Evolutionary conservation across 2,113 vertebrate genomes (phyloP).

Genomic region (Anhinga anhinga): DNA sequence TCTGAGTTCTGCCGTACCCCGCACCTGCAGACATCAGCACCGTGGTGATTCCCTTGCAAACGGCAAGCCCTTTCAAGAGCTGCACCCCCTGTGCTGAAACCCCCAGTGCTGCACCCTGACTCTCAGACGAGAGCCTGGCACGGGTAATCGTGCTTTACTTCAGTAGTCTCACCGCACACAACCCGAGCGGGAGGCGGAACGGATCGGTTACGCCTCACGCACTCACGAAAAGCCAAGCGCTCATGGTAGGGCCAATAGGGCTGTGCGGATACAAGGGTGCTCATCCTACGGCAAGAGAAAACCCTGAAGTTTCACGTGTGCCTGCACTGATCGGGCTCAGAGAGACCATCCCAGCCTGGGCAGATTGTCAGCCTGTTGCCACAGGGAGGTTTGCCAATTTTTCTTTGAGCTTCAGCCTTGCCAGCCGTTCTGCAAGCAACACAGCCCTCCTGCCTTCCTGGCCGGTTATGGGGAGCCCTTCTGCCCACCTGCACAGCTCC

Average conservation of each 20-base stretch:
- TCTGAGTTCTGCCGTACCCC: neutral
- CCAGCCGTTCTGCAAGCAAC: neutral
- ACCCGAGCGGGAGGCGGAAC: neutral
- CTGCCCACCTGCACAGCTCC: neutral
- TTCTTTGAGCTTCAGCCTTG: neutral
- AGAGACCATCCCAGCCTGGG: neutral
- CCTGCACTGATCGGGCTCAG: neutral
- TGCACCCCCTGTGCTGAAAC: too few relatives aligned
- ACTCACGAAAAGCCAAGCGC: neutral
- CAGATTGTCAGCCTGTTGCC: neutral
- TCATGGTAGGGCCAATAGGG: neutral
- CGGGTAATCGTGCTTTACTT: rapidly evolving
- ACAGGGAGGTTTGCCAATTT: neutral
- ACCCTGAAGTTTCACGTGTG: neutral
- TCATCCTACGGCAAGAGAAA: neutral
- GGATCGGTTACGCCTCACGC: too few relatives aligned
- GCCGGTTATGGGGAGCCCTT: neutral
- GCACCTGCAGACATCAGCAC: rapidly evolving
- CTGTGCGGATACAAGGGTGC: neutral
- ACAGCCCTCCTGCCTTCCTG: neutral
- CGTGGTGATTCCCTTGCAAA: neutral
- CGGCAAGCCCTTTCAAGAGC: neutral
- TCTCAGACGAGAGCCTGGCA: neutral
- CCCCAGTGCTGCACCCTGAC: neutral
- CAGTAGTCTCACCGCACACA: too few relatives aligned